Evolutionary conservation across 2,113 vertebrate genomes (phyloP).

Genomic region (Aegotheles bennettii): DNA sequence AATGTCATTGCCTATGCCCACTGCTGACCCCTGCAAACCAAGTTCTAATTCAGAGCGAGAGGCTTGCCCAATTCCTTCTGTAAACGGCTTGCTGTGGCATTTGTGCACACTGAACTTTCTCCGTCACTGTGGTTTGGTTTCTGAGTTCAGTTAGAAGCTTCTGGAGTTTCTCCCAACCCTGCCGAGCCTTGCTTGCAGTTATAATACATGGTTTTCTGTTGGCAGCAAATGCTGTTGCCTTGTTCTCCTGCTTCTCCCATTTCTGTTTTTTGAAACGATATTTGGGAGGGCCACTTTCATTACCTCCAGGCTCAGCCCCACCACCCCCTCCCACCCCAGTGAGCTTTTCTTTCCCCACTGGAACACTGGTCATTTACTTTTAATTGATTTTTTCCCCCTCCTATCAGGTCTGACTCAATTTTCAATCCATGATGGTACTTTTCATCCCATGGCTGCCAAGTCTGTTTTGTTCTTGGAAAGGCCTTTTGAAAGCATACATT

Average conservation of each 20-base stretch:
- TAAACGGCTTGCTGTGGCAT: neutral
- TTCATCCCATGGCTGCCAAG: neutral
- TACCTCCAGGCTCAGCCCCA: neutral
- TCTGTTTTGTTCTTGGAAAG: neutral
- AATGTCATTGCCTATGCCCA: neutral
- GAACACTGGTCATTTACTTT: neutral
- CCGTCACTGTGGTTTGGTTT: neutral
- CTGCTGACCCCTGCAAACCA: neutral
- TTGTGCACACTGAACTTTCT: neutral
- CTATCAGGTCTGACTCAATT: neutral
- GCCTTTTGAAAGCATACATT: neutral
- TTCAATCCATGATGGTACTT: neutral
- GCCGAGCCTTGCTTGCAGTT: neutral
- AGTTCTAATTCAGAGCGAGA: neutral
- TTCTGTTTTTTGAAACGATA: neutral
- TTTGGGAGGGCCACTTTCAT: neutral
- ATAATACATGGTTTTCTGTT: neutral
- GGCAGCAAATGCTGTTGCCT: neutral
- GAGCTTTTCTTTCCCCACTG: neutral
- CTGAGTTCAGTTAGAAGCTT: constrained; percentile 29
- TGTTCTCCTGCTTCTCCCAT: neutral
- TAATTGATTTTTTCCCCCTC: neutral
- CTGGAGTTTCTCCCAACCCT: constrained; percentile 29
- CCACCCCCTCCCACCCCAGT: neutral
- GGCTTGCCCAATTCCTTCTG: neutral